These are phyloP conservation scores for Paraplagusia blochii DNA, from an alignment of 2,113 vertebrate species.

Conservation along the genomic window DNA sequence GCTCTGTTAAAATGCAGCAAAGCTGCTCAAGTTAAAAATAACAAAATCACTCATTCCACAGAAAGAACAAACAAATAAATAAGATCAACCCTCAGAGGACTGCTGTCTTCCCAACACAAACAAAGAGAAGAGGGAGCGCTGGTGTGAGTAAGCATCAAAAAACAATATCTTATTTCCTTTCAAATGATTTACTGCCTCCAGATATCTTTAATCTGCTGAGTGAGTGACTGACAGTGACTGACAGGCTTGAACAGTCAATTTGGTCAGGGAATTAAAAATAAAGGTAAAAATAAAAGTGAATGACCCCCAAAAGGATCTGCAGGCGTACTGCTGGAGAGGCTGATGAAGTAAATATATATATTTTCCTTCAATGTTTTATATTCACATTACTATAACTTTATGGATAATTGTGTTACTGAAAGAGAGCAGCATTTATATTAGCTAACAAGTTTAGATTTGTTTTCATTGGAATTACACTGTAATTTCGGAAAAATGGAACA, in stretches of 20 bases:
- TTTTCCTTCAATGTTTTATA: too few relatives aligned
- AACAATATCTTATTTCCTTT: conserved; percentile 30
- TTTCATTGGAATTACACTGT: too few relatives aligned
- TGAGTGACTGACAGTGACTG: conserved; percentile 1
- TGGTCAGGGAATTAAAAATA: conserved; percentile 4
- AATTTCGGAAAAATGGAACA: too few relatives aligned
- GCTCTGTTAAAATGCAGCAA: conserved; percentile 10
- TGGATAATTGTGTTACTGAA: too few relatives aligned
- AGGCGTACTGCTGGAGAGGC: too few relatives aligned
- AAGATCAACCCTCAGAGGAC: conserved; percentile 13
- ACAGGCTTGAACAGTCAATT: not conserved
- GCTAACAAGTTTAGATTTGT: too few relatives aligned
- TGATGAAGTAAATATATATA: too few relatives aligned
- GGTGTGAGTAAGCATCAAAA: conserved; percentile 11
- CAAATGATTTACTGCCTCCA: conserved; percentile 35
- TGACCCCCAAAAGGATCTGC: too few relatives aligned
- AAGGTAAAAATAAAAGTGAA: not conserved
- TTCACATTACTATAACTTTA: too few relatives aligned
- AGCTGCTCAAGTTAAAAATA: conserved; percentile 6
- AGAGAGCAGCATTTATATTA: too few relatives aligned
- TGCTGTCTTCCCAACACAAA: conserved; percentile 14
- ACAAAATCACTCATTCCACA: conserved; percentile 20
- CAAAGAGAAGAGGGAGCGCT: conserved; percentile 15
- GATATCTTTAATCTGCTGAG: conserved; percentile 23
- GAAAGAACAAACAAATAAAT: conserved; percentile 24